Evolutionary conservation across 2,888 invertebrate genomes (phyloP), one percentile per base, ranked within the genome.

Genomic region (Gari tellinella): DNA sequence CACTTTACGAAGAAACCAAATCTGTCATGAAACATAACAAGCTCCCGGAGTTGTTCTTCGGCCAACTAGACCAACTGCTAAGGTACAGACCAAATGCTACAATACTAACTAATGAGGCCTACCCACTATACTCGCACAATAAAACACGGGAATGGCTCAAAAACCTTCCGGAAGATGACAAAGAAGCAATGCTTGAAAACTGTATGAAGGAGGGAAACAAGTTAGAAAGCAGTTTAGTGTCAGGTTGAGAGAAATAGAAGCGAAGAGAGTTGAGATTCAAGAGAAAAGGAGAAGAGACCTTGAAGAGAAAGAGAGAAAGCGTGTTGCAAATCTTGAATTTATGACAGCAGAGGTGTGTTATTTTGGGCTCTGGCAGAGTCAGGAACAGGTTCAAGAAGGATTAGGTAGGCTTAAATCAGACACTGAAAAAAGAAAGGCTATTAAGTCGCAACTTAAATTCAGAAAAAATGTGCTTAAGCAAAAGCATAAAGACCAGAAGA

Each of bases 301-400:
- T 19, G 45, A 65, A 40, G 53, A 41, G 57, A 70, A 45, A 25
- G 77, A 80, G 60, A 49, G 25, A 38, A 60, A 64, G 19, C 49
- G 70, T 41, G 17, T 80, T 8, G 38, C 46, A 51, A 31, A 55
- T n/a, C 52, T 60, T 26, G 80, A 77, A 31, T 63, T 60, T 46
- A 19, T 70, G 58, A 80, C 68, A 21, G 72, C 65, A 51, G 60
- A 56, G 48, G 70, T 80, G 12, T 77, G 73, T 41, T 68, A 38
- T 60, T 77, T 74, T 72, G 80, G 80, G 14, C 41, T 77, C 19
- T 80, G 74, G 77, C 77, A 80, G 48, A 72, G 68, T 52, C 41
- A 46, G 40, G 55, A 52, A 31, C 72, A 80, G 49, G 37, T 80
- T 17, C 40, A 72, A 26, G 77, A 79, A 69, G 72, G 38, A 15